Percentiles rank a stretch among this genome's conserved stretches.
Evolutionary conservation across 2,113 vertebrate species (phyloP).

Genomic region (Scomber scombrus): DNA sequence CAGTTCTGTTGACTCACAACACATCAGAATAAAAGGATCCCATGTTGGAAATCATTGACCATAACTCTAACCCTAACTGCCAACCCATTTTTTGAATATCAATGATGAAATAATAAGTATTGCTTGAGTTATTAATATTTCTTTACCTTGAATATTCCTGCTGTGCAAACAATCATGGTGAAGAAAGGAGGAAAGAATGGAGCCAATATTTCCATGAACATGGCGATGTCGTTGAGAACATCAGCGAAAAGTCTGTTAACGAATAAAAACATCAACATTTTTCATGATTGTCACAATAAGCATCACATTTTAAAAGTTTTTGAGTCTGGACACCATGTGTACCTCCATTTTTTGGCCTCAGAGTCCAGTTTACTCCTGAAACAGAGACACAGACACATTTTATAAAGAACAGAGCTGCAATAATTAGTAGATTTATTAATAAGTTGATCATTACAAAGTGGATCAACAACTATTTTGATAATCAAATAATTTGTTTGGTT

Average conservation of each 20-base stretch:
- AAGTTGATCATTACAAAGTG: no score
- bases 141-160: constrained; percentile 91
- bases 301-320: not conserved
- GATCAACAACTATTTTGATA: no score
- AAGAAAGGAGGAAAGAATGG: constrained; percentile 87
- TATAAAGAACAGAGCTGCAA: not conserved
- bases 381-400: not conserved
- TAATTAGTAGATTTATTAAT: no score
- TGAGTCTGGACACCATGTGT: not conserved
- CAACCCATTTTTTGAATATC: no score
- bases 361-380: constrained; percentile 91
- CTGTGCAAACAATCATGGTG: constrained; percentile 86
- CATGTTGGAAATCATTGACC: no score
- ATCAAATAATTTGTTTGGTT: no score
- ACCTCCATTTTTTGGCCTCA: constrained; percentile 95
- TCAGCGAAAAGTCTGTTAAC: constrained; percentile 90
- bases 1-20: no score
- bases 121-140: no score
- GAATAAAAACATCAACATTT: not conserved
- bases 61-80: no score
- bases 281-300: not conserved
- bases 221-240: constrained; percentile 90
- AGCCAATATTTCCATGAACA: constrained; percentile 92
- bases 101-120: no score
- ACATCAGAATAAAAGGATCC: no score